These are phyloP conservation scores for Nothobranchius kuhntae DNA, from an alignment of 2,113 vertebrate species.

Conservation along the genomic window DNA sequence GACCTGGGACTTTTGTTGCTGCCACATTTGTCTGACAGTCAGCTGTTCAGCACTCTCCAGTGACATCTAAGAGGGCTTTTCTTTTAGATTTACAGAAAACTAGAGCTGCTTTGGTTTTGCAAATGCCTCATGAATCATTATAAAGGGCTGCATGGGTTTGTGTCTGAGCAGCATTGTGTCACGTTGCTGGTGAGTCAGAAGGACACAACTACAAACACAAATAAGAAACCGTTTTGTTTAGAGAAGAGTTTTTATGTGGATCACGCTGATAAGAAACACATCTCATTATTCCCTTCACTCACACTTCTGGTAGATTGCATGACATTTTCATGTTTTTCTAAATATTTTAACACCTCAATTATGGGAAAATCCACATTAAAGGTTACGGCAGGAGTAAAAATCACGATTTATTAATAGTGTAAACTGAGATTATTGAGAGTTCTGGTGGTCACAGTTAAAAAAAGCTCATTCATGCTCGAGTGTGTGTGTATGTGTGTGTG, in stretches of 20 bases:
- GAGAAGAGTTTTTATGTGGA: neutral
- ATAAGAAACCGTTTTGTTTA: neutral
- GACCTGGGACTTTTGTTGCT: constrained; percentile 12
- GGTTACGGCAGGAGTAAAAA: neutral
- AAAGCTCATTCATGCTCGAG: neutral
- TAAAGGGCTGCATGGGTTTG: constrained; percentile 47
- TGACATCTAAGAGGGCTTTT: constrained; percentile 21
- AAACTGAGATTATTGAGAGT: neutral
- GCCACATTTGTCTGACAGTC: constrained; percentile 15
- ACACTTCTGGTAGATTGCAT: neutral
- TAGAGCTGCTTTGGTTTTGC: constrained; percentile 36
- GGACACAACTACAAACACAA: constrained; percentile 14
- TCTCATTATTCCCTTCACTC: constrained; percentile 2
- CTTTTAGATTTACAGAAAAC: constrained; percentile 45
- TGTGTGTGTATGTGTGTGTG: too few species aligned
- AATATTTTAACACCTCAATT: constrained; percentile 12
- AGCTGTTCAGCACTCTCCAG: constrained; percentile 24
- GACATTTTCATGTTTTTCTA: constrained; percentile 14
- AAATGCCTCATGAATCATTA: constrained; percentile 52
- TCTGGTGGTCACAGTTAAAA: neutral
- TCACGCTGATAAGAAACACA: constrained; percentile 5
- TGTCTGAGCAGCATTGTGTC: constrained; percentile 34
- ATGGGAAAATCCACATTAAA: neutral
- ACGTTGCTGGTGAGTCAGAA: constrained; percentile 28
- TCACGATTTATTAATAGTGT: neutral